A percentile compares a stretch with the other conserved stretches of the same genome.
Conservation (phyloP, 2,888 invertebrate species). For the Uropetala carovei region DNA sequence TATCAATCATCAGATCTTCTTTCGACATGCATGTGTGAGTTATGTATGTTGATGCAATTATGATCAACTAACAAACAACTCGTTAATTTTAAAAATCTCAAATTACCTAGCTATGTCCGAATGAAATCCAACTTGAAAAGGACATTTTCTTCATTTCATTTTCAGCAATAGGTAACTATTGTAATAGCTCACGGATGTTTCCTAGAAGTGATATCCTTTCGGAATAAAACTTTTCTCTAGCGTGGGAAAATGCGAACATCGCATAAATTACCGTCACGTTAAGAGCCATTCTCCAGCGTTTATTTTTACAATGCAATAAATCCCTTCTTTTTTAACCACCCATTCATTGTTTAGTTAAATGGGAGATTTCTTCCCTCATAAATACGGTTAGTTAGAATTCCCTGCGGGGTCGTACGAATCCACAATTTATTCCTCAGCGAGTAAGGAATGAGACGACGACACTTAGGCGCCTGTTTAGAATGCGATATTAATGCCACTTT, state of each 20-base stretch:
- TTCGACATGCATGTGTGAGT: too few species aligned
- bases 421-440: background rate
- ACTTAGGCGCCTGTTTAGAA: constrained; percentile 50
- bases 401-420: background rate
- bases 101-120: too few species aligned
- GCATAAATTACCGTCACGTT: too few species aligned
- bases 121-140: background rate
- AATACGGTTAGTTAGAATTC: background rate
- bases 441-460: background rate
- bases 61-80: too few species aligned
- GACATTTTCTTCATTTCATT: background rate
- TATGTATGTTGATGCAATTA: too few species aligned
- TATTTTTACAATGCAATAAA: constrained; percentile 3
- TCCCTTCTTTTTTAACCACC: background rate
- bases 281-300: background rate
- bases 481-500: constrained; percentile 64
- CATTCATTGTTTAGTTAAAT: constrained; percentile 14
- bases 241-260: constrained; percentile 2
- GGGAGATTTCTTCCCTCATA: background rate
- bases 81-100: too few species aligned
- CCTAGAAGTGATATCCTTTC: too few species aligned
- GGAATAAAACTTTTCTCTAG: background rate
- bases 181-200: too few species aligned
- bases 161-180: background rate
- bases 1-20: too few species aligned